These are phyloP conservation scores for Ichneumoninae sp. DNA, from an alignment of 2,888 invertebrate species.

Conservation along the genomic window DNA sequence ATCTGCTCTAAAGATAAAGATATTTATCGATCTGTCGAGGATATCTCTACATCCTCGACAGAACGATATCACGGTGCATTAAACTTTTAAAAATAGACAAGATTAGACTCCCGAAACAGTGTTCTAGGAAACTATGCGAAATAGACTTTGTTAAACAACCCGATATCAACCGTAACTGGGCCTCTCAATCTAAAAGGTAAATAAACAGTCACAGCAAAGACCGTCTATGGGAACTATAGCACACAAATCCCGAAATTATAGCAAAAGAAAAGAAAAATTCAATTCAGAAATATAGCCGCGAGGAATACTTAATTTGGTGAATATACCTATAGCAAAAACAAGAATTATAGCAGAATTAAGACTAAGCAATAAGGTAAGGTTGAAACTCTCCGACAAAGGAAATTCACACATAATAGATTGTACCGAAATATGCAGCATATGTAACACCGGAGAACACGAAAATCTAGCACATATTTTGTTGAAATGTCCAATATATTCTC, in stretches of 20 bases:
- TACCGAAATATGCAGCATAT: neutral
- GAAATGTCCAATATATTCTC: neutral
- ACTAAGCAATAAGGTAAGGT: neutral
- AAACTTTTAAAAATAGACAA: neutral
- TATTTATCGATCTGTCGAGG: too few species aligned
- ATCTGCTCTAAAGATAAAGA: too few species aligned
- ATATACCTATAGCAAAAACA: conserved; percentile 5
- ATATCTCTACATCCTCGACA: neutral
- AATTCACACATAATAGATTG: neutral
- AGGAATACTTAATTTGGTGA: conserved; percentile 1
- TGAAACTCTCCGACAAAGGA: neutral
- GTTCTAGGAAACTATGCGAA: neutral
- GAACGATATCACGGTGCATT: neutral
- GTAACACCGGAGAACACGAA: neutral
- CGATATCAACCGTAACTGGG: neutral
- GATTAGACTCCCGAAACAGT: neutral
- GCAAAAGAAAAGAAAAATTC: neutral
- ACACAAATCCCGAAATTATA: too few species aligned
- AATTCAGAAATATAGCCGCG: neutral
- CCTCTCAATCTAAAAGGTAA: neutral
- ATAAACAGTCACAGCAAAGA: neutral
- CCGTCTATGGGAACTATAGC: neutral
- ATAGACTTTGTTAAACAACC: neutral
- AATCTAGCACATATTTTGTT: neutral
- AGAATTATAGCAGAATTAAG: conserved; percentile 6